These are phyloP conservation scores for Chymomyza caudatula DNA, from an alignment of 2,888 invertebrate genomes.

Conservation along the genomic window DNA sequence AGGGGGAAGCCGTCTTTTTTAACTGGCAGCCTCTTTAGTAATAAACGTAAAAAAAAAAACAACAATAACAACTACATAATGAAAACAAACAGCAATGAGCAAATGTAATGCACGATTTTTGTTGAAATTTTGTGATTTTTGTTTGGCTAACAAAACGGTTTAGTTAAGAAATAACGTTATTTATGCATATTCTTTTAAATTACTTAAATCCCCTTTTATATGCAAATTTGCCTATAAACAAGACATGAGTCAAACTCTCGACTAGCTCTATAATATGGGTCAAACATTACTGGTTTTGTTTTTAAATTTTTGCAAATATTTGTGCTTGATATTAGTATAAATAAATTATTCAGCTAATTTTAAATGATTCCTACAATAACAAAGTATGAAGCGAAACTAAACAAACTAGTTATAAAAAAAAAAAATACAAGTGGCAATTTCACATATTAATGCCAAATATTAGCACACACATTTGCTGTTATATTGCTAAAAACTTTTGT, in stretches of 20 bases:
- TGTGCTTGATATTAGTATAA: constrained; percentile 26
- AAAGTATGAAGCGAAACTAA: background rate
- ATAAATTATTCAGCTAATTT: constrained; percentile 65
- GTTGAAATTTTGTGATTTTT: constrained; percentile 49
- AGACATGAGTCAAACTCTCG: constrained; percentile 12
- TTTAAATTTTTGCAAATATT: constrained; percentile 30
- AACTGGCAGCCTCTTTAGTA: constrained; percentile 12
- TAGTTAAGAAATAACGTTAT: constrained; percentile 56
- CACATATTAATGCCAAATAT: background rate
- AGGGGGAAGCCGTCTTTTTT: constrained; percentile 42
- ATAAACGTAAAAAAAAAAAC: constrained; percentile 18
- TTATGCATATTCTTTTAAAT: constrained; percentile 36
- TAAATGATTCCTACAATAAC: constrained; percentile 24
- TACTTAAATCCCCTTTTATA: constrained; percentile 27
- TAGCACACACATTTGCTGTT: background rate
- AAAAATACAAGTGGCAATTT: constrained; percentile 28
- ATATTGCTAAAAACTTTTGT: background rate
- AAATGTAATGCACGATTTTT: constrained; percentile 62
- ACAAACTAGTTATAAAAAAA: constrained; percentile 6
- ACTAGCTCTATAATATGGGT: constrained; percentile 52
- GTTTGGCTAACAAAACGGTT: constrained; percentile 27
- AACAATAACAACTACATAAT: background rate
- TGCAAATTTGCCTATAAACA: constrained; percentile 47
- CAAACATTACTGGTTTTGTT: constrained; percentile 63
- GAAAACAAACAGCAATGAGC: constrained; percentile 1